A percentile compares a stretch with the other conserved stretches of the same genome.
Conservation (phyloP, 2,113 vertebrate species). For the Dunckerocampus dactyliophorus region DNA sequence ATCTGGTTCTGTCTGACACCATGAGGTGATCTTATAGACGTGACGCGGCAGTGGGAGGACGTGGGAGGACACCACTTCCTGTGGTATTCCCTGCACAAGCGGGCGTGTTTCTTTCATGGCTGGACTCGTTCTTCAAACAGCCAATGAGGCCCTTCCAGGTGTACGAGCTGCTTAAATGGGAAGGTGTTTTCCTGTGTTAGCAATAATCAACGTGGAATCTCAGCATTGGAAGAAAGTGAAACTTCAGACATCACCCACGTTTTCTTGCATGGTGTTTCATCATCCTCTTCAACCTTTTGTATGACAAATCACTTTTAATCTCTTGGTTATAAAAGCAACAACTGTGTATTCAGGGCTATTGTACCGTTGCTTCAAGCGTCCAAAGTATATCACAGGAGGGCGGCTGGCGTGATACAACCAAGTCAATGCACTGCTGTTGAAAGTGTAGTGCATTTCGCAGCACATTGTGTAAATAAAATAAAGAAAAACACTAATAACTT, state of each 20-base stretch:
- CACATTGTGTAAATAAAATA: no score
- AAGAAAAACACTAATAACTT: no score
- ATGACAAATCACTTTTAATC: neutral
- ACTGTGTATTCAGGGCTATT: no score
- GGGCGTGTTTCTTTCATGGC: neutral
- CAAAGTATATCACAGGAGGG: no score
- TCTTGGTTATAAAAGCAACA: no score
- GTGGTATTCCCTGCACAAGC: neutral
- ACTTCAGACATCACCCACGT: neutral
- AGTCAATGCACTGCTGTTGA: no score
- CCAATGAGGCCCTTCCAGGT: neutral
- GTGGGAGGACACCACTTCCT: neutral
- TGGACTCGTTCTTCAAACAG: neutral
- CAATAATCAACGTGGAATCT: neutral
- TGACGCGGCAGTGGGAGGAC: neutral
- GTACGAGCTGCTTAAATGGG: fast-evolving
- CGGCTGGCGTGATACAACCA: no score
- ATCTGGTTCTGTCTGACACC: fast-evolving
- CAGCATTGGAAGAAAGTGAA: slow-evolving; percentile 16
- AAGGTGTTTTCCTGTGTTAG: no score
- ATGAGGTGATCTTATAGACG: neutral
- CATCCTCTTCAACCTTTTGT: neutral
- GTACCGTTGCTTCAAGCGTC: no score
- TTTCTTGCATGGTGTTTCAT: neutral
- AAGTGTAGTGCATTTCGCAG: no score